Conservation (phyloP, 2,113 vertebrate species). For the Cromileptes altivelis region DNA sequence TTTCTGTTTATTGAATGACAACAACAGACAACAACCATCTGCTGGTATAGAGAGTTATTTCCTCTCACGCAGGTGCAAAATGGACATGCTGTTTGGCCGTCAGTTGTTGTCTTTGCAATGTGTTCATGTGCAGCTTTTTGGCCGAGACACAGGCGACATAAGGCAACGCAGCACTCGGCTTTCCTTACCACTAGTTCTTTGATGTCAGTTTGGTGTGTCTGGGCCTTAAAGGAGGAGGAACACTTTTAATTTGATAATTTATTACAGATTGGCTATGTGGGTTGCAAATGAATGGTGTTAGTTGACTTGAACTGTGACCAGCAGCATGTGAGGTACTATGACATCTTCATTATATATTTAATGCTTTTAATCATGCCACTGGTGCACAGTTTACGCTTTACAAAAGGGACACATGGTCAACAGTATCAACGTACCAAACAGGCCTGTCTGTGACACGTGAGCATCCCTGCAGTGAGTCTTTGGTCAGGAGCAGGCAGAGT, state of each 20-base stretch:
- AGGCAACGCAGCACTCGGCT: no score
- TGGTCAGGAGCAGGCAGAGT: slow-evolving; percentile 21
- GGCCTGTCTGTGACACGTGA: slow-evolving; percentile 9
- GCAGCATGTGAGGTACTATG: not conserved
- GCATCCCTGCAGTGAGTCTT: slow-evolving; percentile 20
- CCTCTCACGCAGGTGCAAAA: no score
- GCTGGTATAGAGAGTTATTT: no score
- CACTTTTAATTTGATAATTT: not conserved
- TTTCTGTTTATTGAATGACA: no score
- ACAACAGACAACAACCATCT: no score
- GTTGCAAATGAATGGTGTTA: not conserved
- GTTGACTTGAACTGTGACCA: not conserved
- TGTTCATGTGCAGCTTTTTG: no score
- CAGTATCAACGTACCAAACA: not conserved
- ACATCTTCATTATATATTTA: not conserved
- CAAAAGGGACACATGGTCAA: not conserved
- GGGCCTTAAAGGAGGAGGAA: not conserved
- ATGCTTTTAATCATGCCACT: not conserved
- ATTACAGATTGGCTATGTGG: not conserved
- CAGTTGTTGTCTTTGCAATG: no score
- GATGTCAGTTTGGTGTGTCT: no score
- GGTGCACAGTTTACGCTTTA: not conserved
- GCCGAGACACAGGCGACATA: no score
- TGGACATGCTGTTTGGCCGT: no score
- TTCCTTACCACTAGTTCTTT: no score